phyloP scores from a whole-genome alignment of 2,113 vertebrate genomes.

The Corvus cornix region DNA sequence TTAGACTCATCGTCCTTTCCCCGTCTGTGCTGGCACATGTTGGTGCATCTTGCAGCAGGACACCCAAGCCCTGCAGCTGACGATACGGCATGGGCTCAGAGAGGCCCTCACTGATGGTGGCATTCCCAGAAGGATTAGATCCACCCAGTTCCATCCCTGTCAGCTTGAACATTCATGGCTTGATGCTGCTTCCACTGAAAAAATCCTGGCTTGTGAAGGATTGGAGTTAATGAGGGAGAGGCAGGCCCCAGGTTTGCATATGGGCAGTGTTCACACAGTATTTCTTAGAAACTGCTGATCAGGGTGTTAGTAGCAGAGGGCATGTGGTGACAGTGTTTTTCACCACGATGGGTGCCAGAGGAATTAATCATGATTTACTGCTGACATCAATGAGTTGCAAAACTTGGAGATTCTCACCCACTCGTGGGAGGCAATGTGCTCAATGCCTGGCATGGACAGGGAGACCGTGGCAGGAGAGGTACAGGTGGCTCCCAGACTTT shows the following conservation, averaged over 20 bases:
- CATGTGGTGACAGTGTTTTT: slow-evolving; percentile 30
- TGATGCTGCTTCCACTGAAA: not conserved
- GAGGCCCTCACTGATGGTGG: not conserved
- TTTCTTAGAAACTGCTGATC: slow-evolving; percentile 46
- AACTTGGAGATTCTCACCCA: not conserved
- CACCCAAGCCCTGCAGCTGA: not conserved
- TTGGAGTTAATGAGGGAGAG: not conserved
- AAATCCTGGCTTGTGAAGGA: not conserved
- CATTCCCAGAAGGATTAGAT: not conserved
- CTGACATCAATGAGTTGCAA: slow-evolving; percentile 38
- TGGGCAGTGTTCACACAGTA: not conserved
- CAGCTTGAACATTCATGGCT: not conserved
- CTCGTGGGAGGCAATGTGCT: slow-evolving; percentile 12
- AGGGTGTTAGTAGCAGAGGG: not conserved
- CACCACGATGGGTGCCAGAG: not conserved
- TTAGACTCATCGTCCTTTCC: not conserved
- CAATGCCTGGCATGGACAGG: not conserved
- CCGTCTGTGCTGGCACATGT: rapidly evolving
- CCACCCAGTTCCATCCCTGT: not conserved
- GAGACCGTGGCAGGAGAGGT: not conserved
- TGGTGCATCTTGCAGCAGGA: not conserved
- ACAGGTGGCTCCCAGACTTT: not conserved
- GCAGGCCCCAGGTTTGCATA: not conserved
- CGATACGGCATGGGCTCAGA: rapidly evolving
- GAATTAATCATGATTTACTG: slow-evolving; percentile 58